A percentile compares a stretch with the other conserved stretches of the same genome.
phyloP scores from a whole-genome alignment of 1,140 invertebrate genomes.

The Trichoplusia ni region DNA sequence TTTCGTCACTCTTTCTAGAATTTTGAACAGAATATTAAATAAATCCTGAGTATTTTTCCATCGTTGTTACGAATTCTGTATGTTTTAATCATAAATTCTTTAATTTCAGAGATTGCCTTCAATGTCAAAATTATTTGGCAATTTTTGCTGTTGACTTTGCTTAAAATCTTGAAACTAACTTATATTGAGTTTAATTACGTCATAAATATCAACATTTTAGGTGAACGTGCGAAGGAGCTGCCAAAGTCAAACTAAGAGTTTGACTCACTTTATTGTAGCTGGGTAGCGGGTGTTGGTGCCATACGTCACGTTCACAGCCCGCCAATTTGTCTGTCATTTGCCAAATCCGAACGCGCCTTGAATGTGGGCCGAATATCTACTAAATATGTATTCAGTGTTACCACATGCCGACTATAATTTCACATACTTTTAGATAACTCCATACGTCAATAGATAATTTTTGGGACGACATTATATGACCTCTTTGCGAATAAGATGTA shows the following conservation, averaged over 20 bases:
- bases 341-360: slow-evolving; percentile 53
- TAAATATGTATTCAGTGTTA: slow-evolving; percentile 46
- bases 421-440: slow-evolving; percentile 31
- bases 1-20: too few species aligned
- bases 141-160: not conserved
- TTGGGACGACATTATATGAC: slow-evolving; percentile 8
- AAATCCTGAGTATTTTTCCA: too few species aligned
- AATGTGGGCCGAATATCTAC: slow-evolving; percentile 46
- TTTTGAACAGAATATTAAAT: too few species aligned
- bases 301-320: slow-evolving; percentile 54
- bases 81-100: not conserved
- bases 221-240: slow-evolving; percentile 20
- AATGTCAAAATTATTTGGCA: not conserved
- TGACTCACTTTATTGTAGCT: slow-evolving; percentile 37
- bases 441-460: slow-evolving; percentile 34
- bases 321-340: slow-evolving; percentile 63
- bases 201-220: slow-evolving; percentile 2
- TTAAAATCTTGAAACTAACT: not conserved
- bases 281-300: slow-evolving; percentile 38
- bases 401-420: slow-evolving; percentile 35
- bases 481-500: slow-evolving; percentile 4
- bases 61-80: not conserved
- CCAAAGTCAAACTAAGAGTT: slow-evolving; percentile 35
- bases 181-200: not conserved
- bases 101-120: not conserved